phyloP scores from a whole-genome alignment of 2,797 vertebrate genomes.

The Kryptolebias ocellatus region DNA sequence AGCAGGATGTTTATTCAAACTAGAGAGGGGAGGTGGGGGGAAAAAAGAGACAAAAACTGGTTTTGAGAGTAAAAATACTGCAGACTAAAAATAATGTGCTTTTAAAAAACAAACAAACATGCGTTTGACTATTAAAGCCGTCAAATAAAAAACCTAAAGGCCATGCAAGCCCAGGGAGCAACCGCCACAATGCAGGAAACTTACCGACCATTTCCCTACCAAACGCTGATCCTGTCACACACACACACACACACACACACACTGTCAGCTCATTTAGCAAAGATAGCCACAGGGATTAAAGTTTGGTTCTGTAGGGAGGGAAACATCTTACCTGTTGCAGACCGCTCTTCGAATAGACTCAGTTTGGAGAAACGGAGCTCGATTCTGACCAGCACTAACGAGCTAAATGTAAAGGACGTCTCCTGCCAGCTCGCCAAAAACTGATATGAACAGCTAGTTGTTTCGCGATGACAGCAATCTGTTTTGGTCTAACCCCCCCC shows the following conservation, averaged over 20 bases:
- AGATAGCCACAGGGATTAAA: conserved; percentile 9
- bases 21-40: not conserved
- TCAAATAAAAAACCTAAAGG: not conserved
- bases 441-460: too few species aligned
- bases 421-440: too few species aligned
- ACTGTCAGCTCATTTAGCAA: conserved; percentile 47
- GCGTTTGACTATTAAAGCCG: conserved; percentile 19
- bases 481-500: too few species aligned
- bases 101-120: not conserved
- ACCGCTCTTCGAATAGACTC: too few species aligned
- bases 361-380: too few species aligned
- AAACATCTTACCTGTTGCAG: too few species aligned
- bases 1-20: conserved; percentile 33
- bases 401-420: too few species aligned
- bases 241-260: conserved; percentile 70
- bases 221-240: conserved; percentile 80
- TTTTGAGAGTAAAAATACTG: conserved; percentile 19
- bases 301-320: too few species aligned
- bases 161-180: conserved; percentile 43
- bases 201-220: conserved; percentile 82
- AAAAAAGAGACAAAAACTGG: conserved; percentile 26
- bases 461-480: too few species aligned
- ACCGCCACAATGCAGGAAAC: conserved; percentile 49
- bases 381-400: too few species aligned
- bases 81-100: conserved; percentile 17